A percentile compares a stretch with the other conserved stretches of the same genome.
phyloP scores from a whole-genome alignment of 2,797 vertebrate genomes.

The Basileuterus tristriatus region DNA sequence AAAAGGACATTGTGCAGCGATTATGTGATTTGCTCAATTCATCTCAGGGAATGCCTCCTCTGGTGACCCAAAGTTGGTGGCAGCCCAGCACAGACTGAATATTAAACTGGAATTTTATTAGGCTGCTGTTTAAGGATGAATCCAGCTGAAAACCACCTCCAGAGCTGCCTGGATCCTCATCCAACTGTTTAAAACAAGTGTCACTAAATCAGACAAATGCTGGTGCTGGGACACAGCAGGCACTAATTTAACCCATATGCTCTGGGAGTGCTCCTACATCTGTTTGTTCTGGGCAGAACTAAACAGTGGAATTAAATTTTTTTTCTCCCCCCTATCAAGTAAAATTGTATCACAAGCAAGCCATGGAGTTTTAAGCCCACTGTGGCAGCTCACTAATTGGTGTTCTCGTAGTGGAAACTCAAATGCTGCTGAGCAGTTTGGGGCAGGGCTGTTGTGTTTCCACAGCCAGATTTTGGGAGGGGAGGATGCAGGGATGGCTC shows the following conservation, averaged over 20 bases:
- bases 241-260: constrained; percentile 69
- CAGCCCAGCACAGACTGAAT: neutral
- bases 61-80: neutral
- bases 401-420: neutral
- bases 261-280: constrained; percentile 50
- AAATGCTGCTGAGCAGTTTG: neutral
- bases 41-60: neutral
- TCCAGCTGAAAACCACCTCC: constrained; percentile 46
- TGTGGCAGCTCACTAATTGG: neutral
- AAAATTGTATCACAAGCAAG: neutral
- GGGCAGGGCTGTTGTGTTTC: neutral
- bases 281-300: constrained; percentile 49
- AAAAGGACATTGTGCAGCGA: constrained; percentile 19
- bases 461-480: neutral
- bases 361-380: neutral
- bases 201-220: constrained; percentile 62
- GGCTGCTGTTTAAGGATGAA: constrained; percentile 35
- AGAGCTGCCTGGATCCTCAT: constrained; percentile 37
- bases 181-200: constrained; percentile 48
- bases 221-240: constrained; percentile 51
- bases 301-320: neutral
- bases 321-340: neutral
- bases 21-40: neutral
- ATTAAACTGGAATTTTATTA: constrained; percentile 33
- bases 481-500: neutral